A percentile compares a stretch with the other conserved stretches of the same genome.
Conservation (phyloP, 1,140 invertebrate genomes). For the Bombyx mori region DNA sequence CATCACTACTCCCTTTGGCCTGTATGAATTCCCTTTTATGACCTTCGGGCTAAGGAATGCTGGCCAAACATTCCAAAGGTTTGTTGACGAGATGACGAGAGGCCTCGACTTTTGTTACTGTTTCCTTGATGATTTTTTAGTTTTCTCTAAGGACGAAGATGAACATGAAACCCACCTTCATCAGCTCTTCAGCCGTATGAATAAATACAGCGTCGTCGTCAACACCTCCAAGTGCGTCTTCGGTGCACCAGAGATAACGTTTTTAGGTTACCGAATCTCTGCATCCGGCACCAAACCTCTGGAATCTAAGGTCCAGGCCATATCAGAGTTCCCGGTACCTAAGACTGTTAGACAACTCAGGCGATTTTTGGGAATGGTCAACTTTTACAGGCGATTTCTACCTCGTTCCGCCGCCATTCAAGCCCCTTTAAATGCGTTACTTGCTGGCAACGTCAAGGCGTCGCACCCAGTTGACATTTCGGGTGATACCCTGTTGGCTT, state of each 20-base stretch:
- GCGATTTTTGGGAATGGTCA: not conserved
- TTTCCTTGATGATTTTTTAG: constrained; percentile 6
- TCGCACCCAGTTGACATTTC: not conserved
- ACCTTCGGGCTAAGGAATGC: constrained; percentile 5
- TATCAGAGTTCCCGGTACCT: not conserved
- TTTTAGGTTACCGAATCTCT: not conserved
- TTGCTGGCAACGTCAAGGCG: not conserved
- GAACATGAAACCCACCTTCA: not conserved
- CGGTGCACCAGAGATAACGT: not conserved
- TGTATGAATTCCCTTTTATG: constrained; percentile 5
- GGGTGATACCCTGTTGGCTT: not conserved
- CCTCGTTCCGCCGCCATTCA: not conserved
- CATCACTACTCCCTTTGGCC: constrained; percentile 7
- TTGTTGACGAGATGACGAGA: constrained; percentile 2
- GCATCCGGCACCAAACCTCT: not conserved
- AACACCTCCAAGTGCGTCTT: not conserved
- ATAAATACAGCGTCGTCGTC: not conserved
- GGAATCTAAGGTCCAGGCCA: constrained; percentile 1
- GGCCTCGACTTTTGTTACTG: constrained; percentile 3
- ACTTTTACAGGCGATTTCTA: constrained; percentile 1
- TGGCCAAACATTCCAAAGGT: constrained; percentile 9
- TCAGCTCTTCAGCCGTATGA: not conserved
- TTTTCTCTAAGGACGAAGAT: not conserved
- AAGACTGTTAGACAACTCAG: constrained; percentile 1
- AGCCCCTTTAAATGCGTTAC: not conserved